A percentile compares a stretch with the other conserved stretches of the same genome.
Evolutionary conservation across 2,797 vertebrate species (phyloP).

Genomic region (Yasuhikotakia modesta): DNA sequence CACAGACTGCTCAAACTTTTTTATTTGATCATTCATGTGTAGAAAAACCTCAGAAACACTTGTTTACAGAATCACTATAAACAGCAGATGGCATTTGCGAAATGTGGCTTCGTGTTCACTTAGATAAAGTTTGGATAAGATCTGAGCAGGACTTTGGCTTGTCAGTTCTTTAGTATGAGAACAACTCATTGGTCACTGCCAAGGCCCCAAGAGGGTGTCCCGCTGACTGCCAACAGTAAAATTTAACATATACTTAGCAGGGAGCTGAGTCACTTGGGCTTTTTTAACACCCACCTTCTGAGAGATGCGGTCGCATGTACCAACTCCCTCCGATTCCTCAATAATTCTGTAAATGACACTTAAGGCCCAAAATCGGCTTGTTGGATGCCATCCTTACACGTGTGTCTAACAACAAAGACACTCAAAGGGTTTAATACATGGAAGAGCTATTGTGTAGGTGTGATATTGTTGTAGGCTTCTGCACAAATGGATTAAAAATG

Average conservation of each 20-base stretch:
- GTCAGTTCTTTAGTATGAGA: not conserved
- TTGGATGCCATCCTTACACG: too few relatives aligned
- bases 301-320: not conserved
- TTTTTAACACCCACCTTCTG: slow-evolving; percentile 10
- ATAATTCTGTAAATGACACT: not conserved
- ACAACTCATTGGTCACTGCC: slow-evolving; percentile 3
- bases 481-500: slow-evolving; percentile 19
- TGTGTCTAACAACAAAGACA: not conserved
- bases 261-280: not conserved
- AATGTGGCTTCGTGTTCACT: not conserved
- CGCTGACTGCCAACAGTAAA: not conserved
- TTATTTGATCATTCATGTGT: not conserved
- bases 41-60: not conserved
- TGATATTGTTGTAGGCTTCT: slow-evolving; percentile 7
- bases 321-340: slow-evolving; percentile 23
- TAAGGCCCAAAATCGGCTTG: not conserved
- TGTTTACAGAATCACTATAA: not conserved
- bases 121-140: not conserved
- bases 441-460: not conserved
- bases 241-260: not conserved
- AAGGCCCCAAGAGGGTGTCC: not conserved
- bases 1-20: too few relatives aligned
- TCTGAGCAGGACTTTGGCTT: slow-evolving; percentile 3
- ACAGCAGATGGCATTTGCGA: not conserved
- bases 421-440: not conserved